Conservation (phyloP, 2,888 invertebrate species). For the Tineola bisselliella region DNA sequence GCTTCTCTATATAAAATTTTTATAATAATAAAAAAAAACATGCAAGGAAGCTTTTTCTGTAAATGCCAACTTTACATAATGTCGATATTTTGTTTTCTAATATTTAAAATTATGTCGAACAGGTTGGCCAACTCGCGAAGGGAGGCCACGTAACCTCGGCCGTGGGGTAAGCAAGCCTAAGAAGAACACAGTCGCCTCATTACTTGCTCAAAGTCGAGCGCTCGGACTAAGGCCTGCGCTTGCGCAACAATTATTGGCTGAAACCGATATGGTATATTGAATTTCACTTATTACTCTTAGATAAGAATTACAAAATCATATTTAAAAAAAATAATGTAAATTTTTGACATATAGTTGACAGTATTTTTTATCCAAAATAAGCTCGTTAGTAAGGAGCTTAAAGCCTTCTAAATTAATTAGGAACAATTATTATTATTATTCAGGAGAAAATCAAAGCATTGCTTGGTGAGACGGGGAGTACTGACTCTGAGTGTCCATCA, state of each 20-base stretch:
- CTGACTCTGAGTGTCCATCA: conserved; percentile 56
- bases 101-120: conserved; percentile 23
- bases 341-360: too few species aligned
- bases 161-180: conserved; percentile 90
- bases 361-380: too few species aligned
- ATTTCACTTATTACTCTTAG: neutral
- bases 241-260: conserved; percentile 73
- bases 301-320: too few species aligned
- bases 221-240: conserved; percentile 81
- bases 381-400: too few species aligned
- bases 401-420: too few species aligned
- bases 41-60: too few species aligned
- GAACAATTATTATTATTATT: neutral
- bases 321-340: too few species aligned
- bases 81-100: too few species aligned
- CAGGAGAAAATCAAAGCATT: conserved; percentile 59
- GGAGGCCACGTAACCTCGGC: conserved; percentile 84
- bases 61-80: too few species aligned
- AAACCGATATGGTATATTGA: conserved; percentile 52
- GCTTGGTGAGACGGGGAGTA: conserved; percentile 51
- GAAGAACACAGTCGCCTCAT: conserved; percentile 90
- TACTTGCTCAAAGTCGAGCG: conserved; percentile 86
- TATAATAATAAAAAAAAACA: too few species aligned
- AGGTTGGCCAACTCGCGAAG: conserved; percentile 72
- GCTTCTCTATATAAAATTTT: too few species aligned